Evolutionary conservation across 1,140 invertebrate species (phyloP), one percentile per base, ranked within the genome.

Genomic region (Carcinoscorpius rotundicauda): DNA sequence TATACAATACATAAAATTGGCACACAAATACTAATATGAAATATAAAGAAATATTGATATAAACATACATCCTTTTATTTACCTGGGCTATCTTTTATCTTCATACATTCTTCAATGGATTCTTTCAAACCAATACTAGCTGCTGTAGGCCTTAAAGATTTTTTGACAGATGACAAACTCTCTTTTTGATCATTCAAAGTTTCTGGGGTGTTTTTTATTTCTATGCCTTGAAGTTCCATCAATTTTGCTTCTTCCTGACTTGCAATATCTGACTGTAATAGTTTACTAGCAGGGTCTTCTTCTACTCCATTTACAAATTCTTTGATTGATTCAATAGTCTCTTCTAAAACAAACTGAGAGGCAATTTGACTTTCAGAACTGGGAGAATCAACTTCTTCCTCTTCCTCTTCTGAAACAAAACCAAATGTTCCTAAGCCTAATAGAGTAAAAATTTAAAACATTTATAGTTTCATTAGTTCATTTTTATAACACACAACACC

Each of bases 81-180:
- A 68, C 67, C 8, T 53, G 11, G 10, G 6, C 9, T 9, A 48
- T 8, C 49, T 6, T 63, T 50, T 5, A 59, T 66, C 64, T 68
- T 72, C 65, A 77, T 70, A 67, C 76, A 78, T 59, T 76, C 75
- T 61, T 77, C 51, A 71, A 77, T 73, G 71, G 74, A 72, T 64
- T 73, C 72, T 49, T 66, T 75, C 9, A 78, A 67, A 49, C 77
- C 77, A 10, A 79, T 64, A 68, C 75, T 78, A 29, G 75, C 76
- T 5, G 77, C 74, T 3, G 77, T 75, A 3, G 79, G 78, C 10
- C 6, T n/a, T 55, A 55, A 55, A 8, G 6, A 6, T 55, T 55
- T 55, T 55, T n/a, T 55, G 29, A 29, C 29, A 29, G 29, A 29
- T 29, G 29, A 29, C 29, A 29, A 29, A 29, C 29, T 29, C 29